phyloP scores from a whole-genome alignment of 1,140 invertebrate genomes.

The Musca domestica region DNA sequence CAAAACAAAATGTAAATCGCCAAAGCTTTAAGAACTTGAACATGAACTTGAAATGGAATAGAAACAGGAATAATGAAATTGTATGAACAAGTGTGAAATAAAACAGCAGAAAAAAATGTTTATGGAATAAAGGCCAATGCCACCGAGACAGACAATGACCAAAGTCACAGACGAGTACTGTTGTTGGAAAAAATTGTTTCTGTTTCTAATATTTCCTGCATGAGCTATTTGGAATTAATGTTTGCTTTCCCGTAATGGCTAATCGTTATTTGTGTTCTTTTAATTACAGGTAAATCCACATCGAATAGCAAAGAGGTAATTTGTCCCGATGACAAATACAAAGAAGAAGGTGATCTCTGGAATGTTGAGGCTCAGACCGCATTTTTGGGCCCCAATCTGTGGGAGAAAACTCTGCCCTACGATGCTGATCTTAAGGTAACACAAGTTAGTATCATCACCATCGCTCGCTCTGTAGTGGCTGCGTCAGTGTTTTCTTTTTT shows the following conservation, averaged over 20 bases:
- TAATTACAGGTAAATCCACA: conserved; percentile 59
- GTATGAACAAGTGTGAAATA: too few relatives aligned
- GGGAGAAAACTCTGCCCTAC: conserved; percentile 88
- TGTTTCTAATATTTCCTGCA: neutral
- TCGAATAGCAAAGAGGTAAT: conserved; percentile 61
- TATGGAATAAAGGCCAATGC: neutral
- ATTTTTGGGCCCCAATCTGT: conserved; percentile 89
- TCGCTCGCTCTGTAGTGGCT: conserved; percentile 59
- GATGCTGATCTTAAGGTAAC: conserved; percentile 92
- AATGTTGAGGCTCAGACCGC: conserved; percentile 86
- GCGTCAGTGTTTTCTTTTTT: neutral
- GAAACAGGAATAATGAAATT: too few relatives aligned
- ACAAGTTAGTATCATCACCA: conserved; percentile 60
- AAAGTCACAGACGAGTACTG: neutral
- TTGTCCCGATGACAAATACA: conserved; percentile 72
- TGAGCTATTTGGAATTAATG: neutral
- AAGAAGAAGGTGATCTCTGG: conserved; percentile 82
- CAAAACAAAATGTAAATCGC: too few relatives aligned
- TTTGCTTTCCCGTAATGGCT: neutral
- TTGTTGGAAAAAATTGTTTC: neutral
- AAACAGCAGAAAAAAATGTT: too few relatives aligned
- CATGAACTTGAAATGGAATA: too few relatives aligned
- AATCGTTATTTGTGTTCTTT: conserved; percentile 17
- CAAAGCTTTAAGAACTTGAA: too few relatives aligned
- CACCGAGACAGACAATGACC: neutral